phyloP scores from a whole-genome alignment of 1,140 invertebrate genomes.

The Hetaerina americana region DNA sequence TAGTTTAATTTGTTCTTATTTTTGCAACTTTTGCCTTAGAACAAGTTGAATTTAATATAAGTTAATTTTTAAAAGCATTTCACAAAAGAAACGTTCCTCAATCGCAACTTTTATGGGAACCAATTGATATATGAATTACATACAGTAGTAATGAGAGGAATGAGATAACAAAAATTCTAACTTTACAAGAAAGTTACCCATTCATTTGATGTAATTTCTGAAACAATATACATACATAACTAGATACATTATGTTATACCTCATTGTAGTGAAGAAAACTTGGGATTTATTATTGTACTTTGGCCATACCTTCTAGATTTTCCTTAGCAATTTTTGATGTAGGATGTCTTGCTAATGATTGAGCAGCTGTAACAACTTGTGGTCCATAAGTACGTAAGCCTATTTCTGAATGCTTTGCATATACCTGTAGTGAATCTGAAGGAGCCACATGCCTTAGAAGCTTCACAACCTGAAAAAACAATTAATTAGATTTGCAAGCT shows the following conservation, averaged over 20 bases:
- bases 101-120: too few relatives aligned
- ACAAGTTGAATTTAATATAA: too few relatives aligned
- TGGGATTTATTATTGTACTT: background rate
- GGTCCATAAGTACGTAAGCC: slow-evolving; percentile 88
- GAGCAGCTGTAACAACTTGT: slow-evolving; percentile 85
- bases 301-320: slow-evolving; percentile 66
- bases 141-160: too few relatives aligned
- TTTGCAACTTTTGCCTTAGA: too few relatives aligned
- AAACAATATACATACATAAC: background rate
- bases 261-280: too few relatives aligned
- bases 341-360: slow-evolving; percentile 81
- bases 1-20: too few relatives aligned
- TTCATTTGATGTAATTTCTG: background rate
- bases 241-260: too few relatives aligned
- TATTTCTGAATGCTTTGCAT: slow-evolving; percentile 89
- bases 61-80: too few relatives aligned
- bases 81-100: too few relatives aligned
- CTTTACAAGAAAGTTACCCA: background rate
- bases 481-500: too few relatives aligned
- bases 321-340: slow-evolving; percentile 91
- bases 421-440: slow-evolving; percentile 86
- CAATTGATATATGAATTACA: too few relatives aligned
- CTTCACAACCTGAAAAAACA: slow-evolving; percentile 90
- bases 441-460: slow-evolving; percentile 87
- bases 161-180: background rate